Percentiles rank a stretch among this genome's conserved stretches.
Evolutionary conservation across 2,797 vertebrate genomes (phyloP).

Genomic region (Sebastes ruberrimus): DNA sequence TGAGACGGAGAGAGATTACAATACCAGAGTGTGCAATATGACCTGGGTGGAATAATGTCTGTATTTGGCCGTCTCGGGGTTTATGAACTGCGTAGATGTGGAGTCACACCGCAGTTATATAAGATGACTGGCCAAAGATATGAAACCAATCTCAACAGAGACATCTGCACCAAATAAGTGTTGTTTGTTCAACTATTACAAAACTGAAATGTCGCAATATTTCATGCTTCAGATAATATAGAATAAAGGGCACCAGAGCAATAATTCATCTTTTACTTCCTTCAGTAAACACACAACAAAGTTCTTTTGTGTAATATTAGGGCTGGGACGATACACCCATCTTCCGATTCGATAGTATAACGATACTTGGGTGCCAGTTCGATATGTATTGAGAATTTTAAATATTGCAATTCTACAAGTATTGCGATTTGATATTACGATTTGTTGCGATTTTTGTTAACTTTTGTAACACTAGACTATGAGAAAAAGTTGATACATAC

Average conservation of each 20-base stretch:
- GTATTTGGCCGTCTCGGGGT: slow-evolving; percentile 30
- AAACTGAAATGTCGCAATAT: slow-evolving; percentile 3
- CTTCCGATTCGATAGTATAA: accelerated
- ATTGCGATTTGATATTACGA: accelerated
- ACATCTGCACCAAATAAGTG: neutral
- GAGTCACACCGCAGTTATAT: slow-evolving; percentile 20
- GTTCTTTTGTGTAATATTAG: neutral
- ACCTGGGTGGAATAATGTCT: slow-evolving; percentile 51
- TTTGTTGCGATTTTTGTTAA: too few species aligned
- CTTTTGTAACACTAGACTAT: accelerated
- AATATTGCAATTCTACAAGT: too few species aligned
- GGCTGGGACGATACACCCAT: accelerated
- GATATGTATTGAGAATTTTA: too few species aligned
- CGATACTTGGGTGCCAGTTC: too few species aligned
- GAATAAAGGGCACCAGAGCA: neutral
- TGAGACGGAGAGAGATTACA: slow-evolving; percentile 40
- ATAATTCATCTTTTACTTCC: neutral
- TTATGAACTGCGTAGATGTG: slow-evolving; percentile 51
- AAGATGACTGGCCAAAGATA: slow-evolving; percentile 18
- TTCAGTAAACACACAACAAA: neutral
- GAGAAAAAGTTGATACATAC: too few species aligned
- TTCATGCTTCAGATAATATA: neutral
- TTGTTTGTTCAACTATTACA: neutral
- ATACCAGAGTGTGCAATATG: slow-evolving; percentile 30
- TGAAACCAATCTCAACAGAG: slow-evolving; percentile 12